Evolutionary conservation across 2,888 invertebrate genomes (phyloP), one percentile per base, ranked within the genome.

Genomic region (Yponomeuta malinellus): DNA sequence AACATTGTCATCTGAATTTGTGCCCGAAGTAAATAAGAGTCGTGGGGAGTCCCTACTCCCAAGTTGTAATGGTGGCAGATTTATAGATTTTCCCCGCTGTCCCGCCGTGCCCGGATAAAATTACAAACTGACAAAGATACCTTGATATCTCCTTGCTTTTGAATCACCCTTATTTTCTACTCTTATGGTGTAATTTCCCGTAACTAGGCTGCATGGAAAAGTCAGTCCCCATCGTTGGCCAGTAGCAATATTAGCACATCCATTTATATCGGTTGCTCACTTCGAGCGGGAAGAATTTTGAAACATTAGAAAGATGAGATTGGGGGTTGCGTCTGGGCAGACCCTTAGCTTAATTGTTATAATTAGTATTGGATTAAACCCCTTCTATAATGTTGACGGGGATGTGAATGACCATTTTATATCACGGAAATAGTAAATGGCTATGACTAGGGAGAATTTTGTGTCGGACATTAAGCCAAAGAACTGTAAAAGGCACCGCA

Each of bases 1-100:
- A 92, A 92, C 92, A 92, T 92, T 92, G 92, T 92, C 92, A 92
- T 92, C 92, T 91, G 90, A 92, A 91, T 91, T 92, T 89, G 91
- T 90, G 91, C 90, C 85, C 90, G 89, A 84, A 90, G 91, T 91
- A 91, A 92, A 91, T 92, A 92, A 90, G 90, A 91, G 88, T 91
- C 89, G 89, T 82, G 89, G 90, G 90, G 90, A 89, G 90, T 86
- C 82, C 81, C 78, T 75, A 89, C 90, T 86, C 82, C 81, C 78
- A 75, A 78, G 76, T 80, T 86, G 86, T 91, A 92, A 92, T 92
- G 91, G 91, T 88, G 90, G 91, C 89, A 92, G 91, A 92, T 92
- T 92, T 92, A 92, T 92, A 92, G 91, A 92, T 92, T 92, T 89
- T 89, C 86, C 84, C 84, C 86, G 88, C 87, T 87, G 82, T 88